A percentile compares a stretch with the other conserved stretches of the same genome.
These are phyloP conservation scores for Drosophila nannoptera DNA, from an alignment of 1,140 invertebrate species.

Conservation along the genomic window DNA sequence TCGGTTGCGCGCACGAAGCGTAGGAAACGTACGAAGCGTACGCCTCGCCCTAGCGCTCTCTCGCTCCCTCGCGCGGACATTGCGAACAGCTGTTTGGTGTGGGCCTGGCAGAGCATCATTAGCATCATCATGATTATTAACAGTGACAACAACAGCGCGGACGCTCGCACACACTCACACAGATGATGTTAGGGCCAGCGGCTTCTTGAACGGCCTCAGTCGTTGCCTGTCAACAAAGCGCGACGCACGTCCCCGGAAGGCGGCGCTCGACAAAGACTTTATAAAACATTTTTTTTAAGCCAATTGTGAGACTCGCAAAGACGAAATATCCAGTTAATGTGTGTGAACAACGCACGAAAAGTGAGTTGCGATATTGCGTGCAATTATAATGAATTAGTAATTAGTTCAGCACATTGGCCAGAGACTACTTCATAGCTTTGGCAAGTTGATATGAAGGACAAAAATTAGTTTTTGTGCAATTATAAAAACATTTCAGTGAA, in stretches of 20 bases:
- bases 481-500: too few species aligned
- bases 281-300: neutral
- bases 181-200: slow-evolving; percentile 61
- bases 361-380: slow-evolving; percentile 10
- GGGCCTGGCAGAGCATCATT: slow-evolving; percentile 55
- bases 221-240: slow-evolving; percentile 72
- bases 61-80: neutral
- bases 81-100: slow-evolving; percentile 50
- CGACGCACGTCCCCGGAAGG: slow-evolving; percentile 50
- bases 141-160: slow-evolving; percentile 21
- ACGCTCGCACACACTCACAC: slow-evolving; percentile 9
- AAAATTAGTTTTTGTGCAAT: neutral
- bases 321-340: neutral
- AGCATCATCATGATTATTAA: slow-evolving; percentile 32
- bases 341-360: slow-evolving; percentile 6
- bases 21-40: neutral
- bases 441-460: neutral
- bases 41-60: neutral
- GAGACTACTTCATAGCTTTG: too few species aligned
- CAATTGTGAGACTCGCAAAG: slow-evolving; percentile 16
- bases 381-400: slow-evolving; percentile 19
- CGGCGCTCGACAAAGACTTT: slow-evolving; percentile 20
- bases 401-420: neutral
- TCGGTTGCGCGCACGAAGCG: slow-evolving; percentile 18
- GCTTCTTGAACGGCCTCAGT: slow-evolving; percentile 71